Conservation (phyloP, 2,797 vertebrate genomes). For the Chlorospingus flavigularis region DNA sequence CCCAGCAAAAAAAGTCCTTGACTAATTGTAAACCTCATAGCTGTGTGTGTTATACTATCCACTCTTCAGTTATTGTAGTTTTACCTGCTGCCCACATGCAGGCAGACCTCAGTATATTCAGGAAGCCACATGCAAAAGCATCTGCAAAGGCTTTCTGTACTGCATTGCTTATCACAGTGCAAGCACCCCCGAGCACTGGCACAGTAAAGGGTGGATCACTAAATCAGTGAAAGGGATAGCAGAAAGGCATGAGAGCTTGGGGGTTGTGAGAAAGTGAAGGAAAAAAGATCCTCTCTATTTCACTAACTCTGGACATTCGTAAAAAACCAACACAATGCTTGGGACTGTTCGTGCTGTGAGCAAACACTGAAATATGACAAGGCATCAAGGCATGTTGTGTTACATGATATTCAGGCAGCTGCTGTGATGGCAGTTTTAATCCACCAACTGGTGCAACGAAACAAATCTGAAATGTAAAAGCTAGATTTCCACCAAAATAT, state of each 20-base stretch:
- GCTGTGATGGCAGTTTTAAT: slow-evolving; percentile 37
- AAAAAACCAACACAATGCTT: slow-evolving; percentile 42
- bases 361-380: slow-evolving; percentile 52
- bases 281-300: slow-evolving; percentile 3
- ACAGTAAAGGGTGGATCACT: not conserved
- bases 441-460: slow-evolving; percentile 52
- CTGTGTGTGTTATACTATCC: not conserved
- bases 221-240: not conserved
- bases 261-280: slow-evolving; percentile 6
- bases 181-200: not conserved
- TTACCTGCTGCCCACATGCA: not conserved
- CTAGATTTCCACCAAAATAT: slow-evolving; percentile 51
- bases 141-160: not conserved
- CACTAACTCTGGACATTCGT: not conserved
- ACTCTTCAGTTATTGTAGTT: not conserved
- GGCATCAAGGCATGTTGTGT: slow-evolving; percentile 52
- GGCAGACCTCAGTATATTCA: not conserved
- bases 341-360: slow-evolving; percentile 21
- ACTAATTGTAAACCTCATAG: not conserved
- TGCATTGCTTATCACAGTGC: not conserved
- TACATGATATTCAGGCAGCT: slow-evolving; percentile 60
- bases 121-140: not conserved
- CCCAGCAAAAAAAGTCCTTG: not conserved
- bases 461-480: slow-evolving; percentile 69
- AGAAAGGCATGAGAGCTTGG: slow-evolving; percentile 14